Conservation (phyloP, 1,140 invertebrate genomes). For the Oncopeltus fasciatus region DNA sequence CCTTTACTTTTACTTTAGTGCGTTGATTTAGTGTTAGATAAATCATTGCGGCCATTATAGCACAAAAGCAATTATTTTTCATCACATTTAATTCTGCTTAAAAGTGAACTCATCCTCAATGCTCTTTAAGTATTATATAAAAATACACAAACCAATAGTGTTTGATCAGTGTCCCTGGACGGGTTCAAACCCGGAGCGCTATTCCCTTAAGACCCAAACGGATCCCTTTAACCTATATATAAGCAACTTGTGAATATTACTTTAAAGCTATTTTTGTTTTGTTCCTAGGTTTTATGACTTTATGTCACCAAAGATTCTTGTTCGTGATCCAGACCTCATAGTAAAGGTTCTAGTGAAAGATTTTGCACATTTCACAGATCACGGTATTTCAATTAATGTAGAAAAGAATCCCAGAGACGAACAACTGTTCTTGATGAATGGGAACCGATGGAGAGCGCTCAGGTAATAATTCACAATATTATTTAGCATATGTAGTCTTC, state of each 20-base stretch:
- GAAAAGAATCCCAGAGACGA: background rate
- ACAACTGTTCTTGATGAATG: constrained; percentile 18
- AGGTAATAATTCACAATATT: no score
- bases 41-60: no score
- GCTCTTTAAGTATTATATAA: background rate
- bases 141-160: background rate
- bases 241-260: background rate
- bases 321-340: constrained; percentile 28
- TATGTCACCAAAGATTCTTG: constrained; percentile 22
- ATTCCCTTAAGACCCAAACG: no score
- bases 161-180: background rate
- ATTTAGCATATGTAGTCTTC: no score
- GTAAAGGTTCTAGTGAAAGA: constrained; percentile 27
- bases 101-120: background rate
- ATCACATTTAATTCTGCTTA: background rate
- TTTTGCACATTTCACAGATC: constrained; percentile 29
- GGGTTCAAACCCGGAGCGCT: no score
- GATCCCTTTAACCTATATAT: no score
- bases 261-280: background rate
- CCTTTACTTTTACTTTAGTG: no score
- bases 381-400: constrained; percentile 14
- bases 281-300: constrained; percentile 21
- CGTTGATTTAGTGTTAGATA: no score
- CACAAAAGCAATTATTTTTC: no score
- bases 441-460: constrained; percentile 36